phyloP scores from a whole-genome alignment of 92 coral and sea anemone species.

The Palythoa grandiflora region DNA sequence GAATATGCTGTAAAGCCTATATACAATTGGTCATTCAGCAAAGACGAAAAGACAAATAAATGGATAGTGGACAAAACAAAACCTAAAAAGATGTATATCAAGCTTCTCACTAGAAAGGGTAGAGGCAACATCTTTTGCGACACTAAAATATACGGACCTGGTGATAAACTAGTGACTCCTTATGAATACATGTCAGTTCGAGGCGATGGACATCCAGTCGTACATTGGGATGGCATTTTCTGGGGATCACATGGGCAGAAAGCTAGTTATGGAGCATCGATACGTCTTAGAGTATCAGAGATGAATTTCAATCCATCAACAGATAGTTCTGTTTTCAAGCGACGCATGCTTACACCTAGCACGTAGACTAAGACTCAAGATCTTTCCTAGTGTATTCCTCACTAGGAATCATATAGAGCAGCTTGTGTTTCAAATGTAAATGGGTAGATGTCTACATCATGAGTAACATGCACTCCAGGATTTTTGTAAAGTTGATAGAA shows the following conservation, averaged over 20 bases:
- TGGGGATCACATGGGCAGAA: constrained; percentile 37
- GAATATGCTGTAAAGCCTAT: neutral
- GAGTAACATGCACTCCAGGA: no score
- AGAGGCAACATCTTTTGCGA: neutral
- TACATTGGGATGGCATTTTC: constrained; percentile 39
- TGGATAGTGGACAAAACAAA: neutral
- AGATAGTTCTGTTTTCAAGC: no score
- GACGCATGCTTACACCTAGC: neutral
- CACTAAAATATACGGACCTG: neutral
- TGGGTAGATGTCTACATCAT: no score
- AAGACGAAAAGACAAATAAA: neutral
- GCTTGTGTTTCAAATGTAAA: no score
- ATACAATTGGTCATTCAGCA: neutral
- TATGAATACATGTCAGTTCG: neutral
- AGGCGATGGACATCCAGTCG: neutral
- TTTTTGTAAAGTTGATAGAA: no score
- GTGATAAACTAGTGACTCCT: neutral
- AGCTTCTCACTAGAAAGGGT: constrained; percentile 8
- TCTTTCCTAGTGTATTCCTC: no score
- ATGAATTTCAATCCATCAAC: constrained; percentile 25
- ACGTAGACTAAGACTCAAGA: no score
- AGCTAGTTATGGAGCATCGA: constrained; percentile 36
- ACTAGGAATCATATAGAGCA: no score
- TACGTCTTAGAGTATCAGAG: constrained; percentile 12
- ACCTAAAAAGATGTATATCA: constrained; percentile 1